Conservation (phyloP, 2,888 invertebrate genomes). For the Orthosia gracilis region DNA sequence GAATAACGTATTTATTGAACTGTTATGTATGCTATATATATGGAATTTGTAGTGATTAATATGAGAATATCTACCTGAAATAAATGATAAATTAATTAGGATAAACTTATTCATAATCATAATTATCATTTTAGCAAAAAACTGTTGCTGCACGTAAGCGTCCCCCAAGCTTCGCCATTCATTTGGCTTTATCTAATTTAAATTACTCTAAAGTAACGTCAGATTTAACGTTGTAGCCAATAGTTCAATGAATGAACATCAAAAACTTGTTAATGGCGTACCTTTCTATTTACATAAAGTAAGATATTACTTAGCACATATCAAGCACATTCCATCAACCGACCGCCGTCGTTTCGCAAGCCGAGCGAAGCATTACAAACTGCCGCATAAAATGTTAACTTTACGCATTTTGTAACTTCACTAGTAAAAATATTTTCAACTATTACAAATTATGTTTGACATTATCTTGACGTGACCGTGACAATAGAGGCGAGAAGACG, state of each 20-base stretch:
- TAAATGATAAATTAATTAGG: too few species aligned
- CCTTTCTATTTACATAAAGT: constrained; percentile 60
- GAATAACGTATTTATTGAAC: too few species aligned
- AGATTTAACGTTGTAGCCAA: background rate
- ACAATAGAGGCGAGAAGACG: constrained; percentile 58
- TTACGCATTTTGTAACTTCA: constrained; percentile 64
- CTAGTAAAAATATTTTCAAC: constrained; percentile 66
- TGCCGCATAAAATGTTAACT: constrained; percentile 64
- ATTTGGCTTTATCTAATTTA: background rate
- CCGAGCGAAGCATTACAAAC: constrained; percentile 63
- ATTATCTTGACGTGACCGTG: constrained; percentile 68
- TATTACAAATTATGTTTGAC: constrained; percentile 68
- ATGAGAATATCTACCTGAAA: too few species aligned
- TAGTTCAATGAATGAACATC: constrained; percentile 46
- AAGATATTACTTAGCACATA: constrained; percentile 65
- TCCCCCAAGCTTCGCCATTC: background rate
- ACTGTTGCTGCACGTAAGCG: too few species aligned
- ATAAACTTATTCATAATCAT: background rate
- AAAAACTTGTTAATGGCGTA: constrained; percentile 28
- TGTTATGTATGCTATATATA: too few species aligned
- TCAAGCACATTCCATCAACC: constrained; percentile 65
- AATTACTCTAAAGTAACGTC: constrained; percentile 12
- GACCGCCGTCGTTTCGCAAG: constrained; percentile 62
- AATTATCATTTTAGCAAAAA: too few species aligned
- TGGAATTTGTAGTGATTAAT: too few species aligned